Conservation (phyloP, 2,888 invertebrate species). For the Parelbella ahira region DNA sequence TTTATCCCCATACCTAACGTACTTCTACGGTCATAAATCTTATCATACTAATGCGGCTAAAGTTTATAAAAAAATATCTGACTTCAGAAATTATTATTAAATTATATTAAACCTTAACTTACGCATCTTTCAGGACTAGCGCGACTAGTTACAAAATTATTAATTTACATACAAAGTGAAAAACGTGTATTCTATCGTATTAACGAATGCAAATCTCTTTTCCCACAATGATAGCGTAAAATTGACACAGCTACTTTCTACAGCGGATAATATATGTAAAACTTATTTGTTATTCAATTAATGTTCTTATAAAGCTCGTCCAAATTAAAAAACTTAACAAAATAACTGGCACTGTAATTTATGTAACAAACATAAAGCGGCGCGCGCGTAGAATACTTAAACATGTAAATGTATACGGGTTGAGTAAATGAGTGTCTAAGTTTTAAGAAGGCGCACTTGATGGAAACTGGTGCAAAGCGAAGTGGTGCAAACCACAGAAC, state of each 20-base stretch:
- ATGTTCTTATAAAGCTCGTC: slow-evolving; percentile 18
- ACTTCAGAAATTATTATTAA: too few species aligned
- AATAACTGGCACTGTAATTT: slow-evolving; percentile 25
- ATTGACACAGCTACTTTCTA: slow-evolving; percentile 21
- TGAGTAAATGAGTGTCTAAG: slow-evolving; percentile 42
- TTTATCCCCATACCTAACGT: too few species aligned
- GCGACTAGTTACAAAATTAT: too few species aligned
- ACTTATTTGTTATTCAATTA: slow-evolving; percentile 19
- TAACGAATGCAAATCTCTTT: slow-evolving; percentile 21
- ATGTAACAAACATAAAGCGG: slow-evolving; percentile 24
- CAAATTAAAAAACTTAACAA: slow-evolving; percentile 25
- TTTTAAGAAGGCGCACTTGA: slow-evolving; percentile 58
- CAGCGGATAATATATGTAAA: slow-evolving; percentile 16
- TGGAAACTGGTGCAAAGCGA: slow-evolving; percentile 73
- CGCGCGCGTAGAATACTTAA: slow-evolving; percentile 27
- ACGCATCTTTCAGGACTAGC: too few species aligned
- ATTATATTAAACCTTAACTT: too few species aligned
- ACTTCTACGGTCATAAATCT: too few species aligned
- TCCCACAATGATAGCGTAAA: slow-evolving; percentile 17
- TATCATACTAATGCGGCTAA: too few species aligned
- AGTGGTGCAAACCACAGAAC: slow-evolving; percentile 75
- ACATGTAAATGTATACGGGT: slow-evolving; percentile 38
- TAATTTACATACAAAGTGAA: slow-evolving; percentile 5
- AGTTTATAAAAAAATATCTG: too few species aligned
- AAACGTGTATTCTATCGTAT: slow-evolving; percentile 12